phyloP scores from a whole-genome alignment of 2,888 invertebrate genomes.

The Luffia ferchaultella region DNA sequence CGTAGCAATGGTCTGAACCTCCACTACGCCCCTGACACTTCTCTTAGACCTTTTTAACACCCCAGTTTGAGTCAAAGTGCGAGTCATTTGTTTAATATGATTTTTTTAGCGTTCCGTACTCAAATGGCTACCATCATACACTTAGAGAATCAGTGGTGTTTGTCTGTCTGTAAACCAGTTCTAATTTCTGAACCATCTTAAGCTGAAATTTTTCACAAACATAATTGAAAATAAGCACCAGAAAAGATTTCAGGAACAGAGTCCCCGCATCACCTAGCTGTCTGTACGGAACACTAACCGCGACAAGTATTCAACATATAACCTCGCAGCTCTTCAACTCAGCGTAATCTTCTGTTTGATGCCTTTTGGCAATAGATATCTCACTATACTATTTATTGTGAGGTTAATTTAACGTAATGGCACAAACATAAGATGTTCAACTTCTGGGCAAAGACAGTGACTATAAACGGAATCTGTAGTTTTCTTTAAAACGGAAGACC shows the following conservation, averaged over 20 bases:
- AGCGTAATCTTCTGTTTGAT: conserved; percentile 56
- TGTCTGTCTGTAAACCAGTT: too few species aligned
- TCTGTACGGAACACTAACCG: too few species aligned
- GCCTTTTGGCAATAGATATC: conserved; percentile 44
- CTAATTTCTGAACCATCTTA: too few species aligned
- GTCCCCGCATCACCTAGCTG: too few species aligned
- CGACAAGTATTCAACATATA: neutral
- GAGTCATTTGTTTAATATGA: neutral
- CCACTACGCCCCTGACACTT: conserved; percentile 60
- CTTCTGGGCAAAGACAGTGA: conserved; percentile 58
- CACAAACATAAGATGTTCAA: conserved; percentile 61
- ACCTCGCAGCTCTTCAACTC: conserved; percentile 44
- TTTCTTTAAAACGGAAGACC: neutral
- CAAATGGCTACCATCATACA: too few species aligned
- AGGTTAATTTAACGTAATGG: conserved; percentile 24
- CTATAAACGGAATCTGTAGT: neutral
- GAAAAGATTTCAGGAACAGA: too few species aligned
- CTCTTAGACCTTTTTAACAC: conserved; percentile 56
- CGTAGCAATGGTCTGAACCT: conserved; percentile 26
- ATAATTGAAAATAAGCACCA: too few species aligned
- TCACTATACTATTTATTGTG: conserved; percentile 54
- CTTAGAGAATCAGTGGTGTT: too few species aligned
- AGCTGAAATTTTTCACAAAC: too few species aligned
- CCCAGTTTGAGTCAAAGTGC: conserved; percentile 54
- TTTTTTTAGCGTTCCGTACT: too few species aligned